A percentile compares a stretch with the other conserved stretches of the same genome.
These are phyloP conservation scores for Sminthopsis crassicaudata DNA, from an alignment of 2,113 vertebrate species.

Conservation along the genomic window DNA sequence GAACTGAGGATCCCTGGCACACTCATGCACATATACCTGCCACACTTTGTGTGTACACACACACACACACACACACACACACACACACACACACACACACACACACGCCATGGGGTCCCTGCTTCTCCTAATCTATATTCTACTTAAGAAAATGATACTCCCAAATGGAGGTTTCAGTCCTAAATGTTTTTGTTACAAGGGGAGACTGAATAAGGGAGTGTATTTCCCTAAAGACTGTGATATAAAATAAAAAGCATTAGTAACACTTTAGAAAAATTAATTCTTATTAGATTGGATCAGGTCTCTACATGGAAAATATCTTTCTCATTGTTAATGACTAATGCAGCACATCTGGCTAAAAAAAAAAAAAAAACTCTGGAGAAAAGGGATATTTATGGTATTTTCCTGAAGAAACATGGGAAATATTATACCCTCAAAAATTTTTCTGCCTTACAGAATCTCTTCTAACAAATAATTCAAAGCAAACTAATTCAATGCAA, in stretches of 20 bases:
- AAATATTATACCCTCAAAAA: slow-evolving; percentile 21
- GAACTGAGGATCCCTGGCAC: background rate
- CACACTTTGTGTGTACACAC: background rate
- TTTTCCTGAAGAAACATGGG: slow-evolving; percentile 31
- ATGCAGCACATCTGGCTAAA: background rate
- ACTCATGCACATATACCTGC: background rate
- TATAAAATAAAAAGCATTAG: background rate
- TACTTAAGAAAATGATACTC: background rate
- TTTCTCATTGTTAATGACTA: slow-evolving; percentile 29
- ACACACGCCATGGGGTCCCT: background rate
- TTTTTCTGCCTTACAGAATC: background rate
- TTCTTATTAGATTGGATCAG: background rate
- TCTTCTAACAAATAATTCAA: background rate
- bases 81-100: background rate
- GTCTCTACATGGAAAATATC: background rate
- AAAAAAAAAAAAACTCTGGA: background rate
- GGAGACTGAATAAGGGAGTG: background rate
- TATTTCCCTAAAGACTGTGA: background rate
- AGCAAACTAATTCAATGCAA: background rate
- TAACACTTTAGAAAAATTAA: background rate
- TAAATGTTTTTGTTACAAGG: background rate
- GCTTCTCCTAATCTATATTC: background rate
- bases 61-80: background rate
- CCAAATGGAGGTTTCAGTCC: background rate
- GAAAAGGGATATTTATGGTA: background rate